Evolutionary conservation across 2,113 vertebrate genomes (phyloP), one percentile per base, ranked within the genome.

Genomic region (Elanus axillaris): DNA sequence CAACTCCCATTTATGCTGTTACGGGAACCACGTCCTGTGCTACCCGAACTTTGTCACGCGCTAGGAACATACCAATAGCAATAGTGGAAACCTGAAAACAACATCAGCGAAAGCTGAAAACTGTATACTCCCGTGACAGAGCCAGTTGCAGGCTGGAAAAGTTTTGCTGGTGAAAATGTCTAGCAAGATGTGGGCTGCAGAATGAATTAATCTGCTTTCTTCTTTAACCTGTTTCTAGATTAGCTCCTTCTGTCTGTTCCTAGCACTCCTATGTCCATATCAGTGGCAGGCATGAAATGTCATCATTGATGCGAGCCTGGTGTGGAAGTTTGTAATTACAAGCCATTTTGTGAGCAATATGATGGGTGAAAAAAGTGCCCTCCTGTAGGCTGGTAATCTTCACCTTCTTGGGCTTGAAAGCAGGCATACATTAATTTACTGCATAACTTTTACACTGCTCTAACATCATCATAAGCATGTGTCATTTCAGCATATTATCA

Each of bases 351-450:
- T 96, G 81, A 95, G 56, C 52, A 68, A 21, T 77, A 45, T 32
- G 40, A 60, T 83, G 67, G 36, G 29, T 86, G 74, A 86, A 94
- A 92, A 92, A 92, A 86, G 71, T 88, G 2, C 60, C 67, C 55
- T 95, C 45, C 82, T 73, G 3, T 59, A 76, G 59, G 53, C 72
- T 93, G 80, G 55, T 74, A n/a, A 59, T 89, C 83, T 69, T 67
- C 88, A 93, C 72, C 79, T 68, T 84, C 53, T 64, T 83, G 42
- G 91, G 69, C 59, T 73, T 74, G 76, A 95, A 92, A 94, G 83
- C 79, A 71, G 47, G 86, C 93, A 76, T 77, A 48, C 31, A 40
- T 91, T 83, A 79, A 92, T 94, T 82, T 78, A 56, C 78, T 90
- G 78, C 82, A 48, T 88, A 26, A 84, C 93, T 94, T 94, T 64